Evolutionary conservation across 2,888 invertebrate genomes (phyloP), one percentile per base, ranked within the genome.

Genomic region (Melangyna quadrimaculata): DNA sequence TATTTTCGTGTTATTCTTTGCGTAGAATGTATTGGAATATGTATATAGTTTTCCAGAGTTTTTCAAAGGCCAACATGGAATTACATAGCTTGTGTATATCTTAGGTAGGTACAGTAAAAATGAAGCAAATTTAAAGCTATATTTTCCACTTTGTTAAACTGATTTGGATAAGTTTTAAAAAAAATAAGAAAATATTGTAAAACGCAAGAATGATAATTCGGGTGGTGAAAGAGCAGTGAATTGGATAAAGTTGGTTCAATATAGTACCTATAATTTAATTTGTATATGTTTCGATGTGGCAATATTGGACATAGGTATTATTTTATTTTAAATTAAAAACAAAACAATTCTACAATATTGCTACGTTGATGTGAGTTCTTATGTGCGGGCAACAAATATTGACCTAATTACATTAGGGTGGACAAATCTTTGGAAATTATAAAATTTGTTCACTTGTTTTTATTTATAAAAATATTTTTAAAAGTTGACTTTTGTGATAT

Each of bases 1-100:
- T 40, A 78, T 79, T 71, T 63, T 59, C 51, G 40, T 53, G 35
- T 57, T 29, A 48, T 71, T 53, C 43, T 72, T 61, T 35, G 29
- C 22, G 29, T 7, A 51, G 63, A 48, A 73, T 37, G 55, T 78
- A 45, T 83, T 69, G 55, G 79, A 74, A 84, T 67, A 71, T 53
- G 75, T 71, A 71, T 53, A 79, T 71, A 75, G 57, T 71, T 79
- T 32, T 45, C 27, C 22, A 32, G 35, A 57, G 24, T 59, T 22
- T 35, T 29, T 35, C 22, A n/a, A 48, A 48, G 32, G 27, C 2
- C 51, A 51, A 51, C 43, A 51, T 22, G 22, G 32, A 51, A 35
- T 67, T 22, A 22, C 12, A 27, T 7, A 29, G 6, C 9, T 43
- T 24, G n/a, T n/a, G n/a, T n/a, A n/a, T n/a, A n/a, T n/a, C n/a